Conservation (phyloP, 2,113 vertebrate genomes). For the Dasypus novemcinctus region DNA sequence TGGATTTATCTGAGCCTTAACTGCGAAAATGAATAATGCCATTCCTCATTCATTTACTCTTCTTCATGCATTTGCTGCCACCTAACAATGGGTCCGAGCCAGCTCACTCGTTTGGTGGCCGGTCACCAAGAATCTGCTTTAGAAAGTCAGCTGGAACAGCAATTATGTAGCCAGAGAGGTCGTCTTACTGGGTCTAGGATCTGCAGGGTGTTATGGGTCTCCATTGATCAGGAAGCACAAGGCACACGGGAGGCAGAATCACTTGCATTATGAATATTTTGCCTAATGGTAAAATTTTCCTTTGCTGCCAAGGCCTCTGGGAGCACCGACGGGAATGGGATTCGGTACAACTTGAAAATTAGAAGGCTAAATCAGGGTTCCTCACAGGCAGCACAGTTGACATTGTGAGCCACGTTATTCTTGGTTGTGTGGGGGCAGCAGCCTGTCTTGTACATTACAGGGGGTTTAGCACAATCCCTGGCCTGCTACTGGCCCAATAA, state of each 20-base stretch:
- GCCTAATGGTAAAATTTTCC: not conserved
- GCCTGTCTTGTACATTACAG: not conserved
- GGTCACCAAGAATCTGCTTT: conserved; percentile 18
- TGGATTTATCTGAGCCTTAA: conserved; percentile 20
- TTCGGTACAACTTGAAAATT: conserved; percentile 5
- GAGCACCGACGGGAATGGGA: not conserved
- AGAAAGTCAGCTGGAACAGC: not conserved
- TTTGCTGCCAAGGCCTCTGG: not conserved
- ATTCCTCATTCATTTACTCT: not conserved
- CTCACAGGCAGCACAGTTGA: not conserved
- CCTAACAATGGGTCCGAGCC: not conserved
- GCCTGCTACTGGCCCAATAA: not conserved
- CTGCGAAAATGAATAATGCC: conserved; percentile 17
- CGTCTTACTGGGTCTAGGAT: not conserved
- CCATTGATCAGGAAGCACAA: not conserved
- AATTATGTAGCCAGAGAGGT: not conserved
- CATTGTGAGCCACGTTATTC: not conserved
- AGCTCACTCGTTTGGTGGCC: not conserved
- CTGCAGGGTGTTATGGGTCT: not conserved
- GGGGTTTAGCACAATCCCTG: not conserved
- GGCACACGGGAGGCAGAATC: not conserved
- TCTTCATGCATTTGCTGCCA: not conserved
- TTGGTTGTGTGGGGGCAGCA: not conserved
- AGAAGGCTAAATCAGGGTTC: not conserved
- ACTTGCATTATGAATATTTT: not conserved